Evolutionary conservation across 2,797 vertebrate species (phyloP), one percentile per base, ranked within the genome.

Genomic region (Microctenopoma lineatum): DNA sequence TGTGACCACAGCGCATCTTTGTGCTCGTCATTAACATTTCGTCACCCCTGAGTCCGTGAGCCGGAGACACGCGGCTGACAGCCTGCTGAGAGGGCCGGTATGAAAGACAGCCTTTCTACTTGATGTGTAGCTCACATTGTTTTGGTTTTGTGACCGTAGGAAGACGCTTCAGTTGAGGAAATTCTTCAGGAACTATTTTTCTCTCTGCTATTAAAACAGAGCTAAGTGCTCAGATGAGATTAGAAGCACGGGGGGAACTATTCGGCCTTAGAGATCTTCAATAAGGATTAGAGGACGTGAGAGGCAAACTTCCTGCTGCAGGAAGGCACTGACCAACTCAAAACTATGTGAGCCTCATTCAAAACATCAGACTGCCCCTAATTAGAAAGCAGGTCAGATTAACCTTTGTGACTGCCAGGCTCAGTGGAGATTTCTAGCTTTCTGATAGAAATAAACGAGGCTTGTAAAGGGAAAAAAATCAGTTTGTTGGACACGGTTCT

Each of bases 321-420:
- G 47, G 58, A 53, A 78, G 54, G n/a, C 42, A 66, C 47, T 79
- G 34, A 59, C 18, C 26, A 15, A 71, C 48, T 8, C 36, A 59
- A 63, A 81, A 38, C 41, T 56, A 79, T 79, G 57, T 59, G 26
- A 79, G 48, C 12, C 25, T 0, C 7, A 66, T 54, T 73, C 65
- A 66, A 73, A 78, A 71, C 50, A 70, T 41, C 39, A 60, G n/a
- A 65, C 60, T 62, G 63, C 25, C 73, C 39, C 59, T 60, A 74
- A 83, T 85, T 69, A 83, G 58, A 41, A 66, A 79, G 53, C 5
- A 39, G 29, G 56, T 34, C 63, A 50, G 27, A 66, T 65, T 56
- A 68, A 55, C 25, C n/a, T 67, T 29, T 21, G 25, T 21, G 36
- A 51, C 61, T 39, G 61, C 42, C 60, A 66, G 58, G 42, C 26